Evolutionary conservation across 2,113 vertebrate species (phyloP).

Genomic region (Stegostoma tigrinum): DNA sequence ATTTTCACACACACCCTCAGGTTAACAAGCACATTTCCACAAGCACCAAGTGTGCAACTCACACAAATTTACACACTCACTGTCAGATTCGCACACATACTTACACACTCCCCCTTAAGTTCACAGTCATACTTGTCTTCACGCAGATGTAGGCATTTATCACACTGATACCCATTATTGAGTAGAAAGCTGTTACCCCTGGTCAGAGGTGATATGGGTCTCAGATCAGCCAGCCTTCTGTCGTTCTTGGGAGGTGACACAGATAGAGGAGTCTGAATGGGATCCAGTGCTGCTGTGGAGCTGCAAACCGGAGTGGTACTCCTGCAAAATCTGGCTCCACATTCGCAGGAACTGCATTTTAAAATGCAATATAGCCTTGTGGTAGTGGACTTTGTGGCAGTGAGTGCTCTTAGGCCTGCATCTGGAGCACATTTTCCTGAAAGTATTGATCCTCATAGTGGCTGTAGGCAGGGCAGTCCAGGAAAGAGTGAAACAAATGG

Average conservation of each 20-base stretch:
- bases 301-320: neutral
- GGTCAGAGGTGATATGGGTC: neutral
- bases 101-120: neutral
- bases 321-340: neutral
- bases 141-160: neutral
- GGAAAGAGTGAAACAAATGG: neutral
- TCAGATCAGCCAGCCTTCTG: neutral
- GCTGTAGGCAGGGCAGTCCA: neutral
- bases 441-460: neutral
- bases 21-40: neutral
- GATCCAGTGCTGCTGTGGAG: neutral
- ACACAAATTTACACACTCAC: neutral
- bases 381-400: neutral
- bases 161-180: neutral
- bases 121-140: neutral
- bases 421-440: neutral
- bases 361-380: neutral
- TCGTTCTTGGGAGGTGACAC: neutral
- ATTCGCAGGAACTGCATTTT: neutral
- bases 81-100: neutral
- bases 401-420: neutral
- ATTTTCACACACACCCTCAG: neutral
- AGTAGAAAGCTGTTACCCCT: neutral
- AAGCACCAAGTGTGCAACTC: neutral
- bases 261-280: neutral